Evolutionary conservation across 2,888 invertebrate species (phyloP).

Genomic region (Agriopis leucophaearia): DNA sequence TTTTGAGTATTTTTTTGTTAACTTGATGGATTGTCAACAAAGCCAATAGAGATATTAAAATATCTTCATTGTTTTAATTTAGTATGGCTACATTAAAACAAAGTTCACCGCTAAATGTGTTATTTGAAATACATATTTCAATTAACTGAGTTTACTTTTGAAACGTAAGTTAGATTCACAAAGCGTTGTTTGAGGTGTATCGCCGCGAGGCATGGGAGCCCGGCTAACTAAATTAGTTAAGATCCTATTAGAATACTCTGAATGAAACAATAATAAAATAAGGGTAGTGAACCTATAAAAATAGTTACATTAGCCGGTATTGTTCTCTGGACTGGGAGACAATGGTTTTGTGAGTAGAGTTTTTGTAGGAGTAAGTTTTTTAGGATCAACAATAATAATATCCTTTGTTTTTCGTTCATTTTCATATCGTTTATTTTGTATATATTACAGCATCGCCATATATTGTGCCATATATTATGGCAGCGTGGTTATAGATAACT

Average conservation of each 20-base stretch:
- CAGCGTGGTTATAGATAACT: too few relatives aligned
- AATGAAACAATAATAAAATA: constrained; percentile 57
- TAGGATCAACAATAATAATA: too few relatives aligned
- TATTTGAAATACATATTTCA: constrained; percentile 80
- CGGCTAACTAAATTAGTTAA: constrained; percentile 64
- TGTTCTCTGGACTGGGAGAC: constrained; percentile 8
- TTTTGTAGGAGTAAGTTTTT: too few relatives aligned
- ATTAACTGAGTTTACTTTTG: constrained; percentile 78
- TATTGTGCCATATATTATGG: too few relatives aligned
- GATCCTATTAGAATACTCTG: constrained; percentile 55
- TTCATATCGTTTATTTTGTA: too few relatives aligned
- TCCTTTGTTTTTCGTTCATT: too few relatives aligned
- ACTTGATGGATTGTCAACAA: too few relatives aligned
- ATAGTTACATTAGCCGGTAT: constrained; percentile 45
- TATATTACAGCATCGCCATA: too few relatives aligned
- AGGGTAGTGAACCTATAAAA: constrained; percentile 52
- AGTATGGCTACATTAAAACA: constrained; percentile 17
- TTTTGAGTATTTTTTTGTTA: too few relatives aligned
- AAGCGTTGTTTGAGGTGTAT: constrained; percentile 72
- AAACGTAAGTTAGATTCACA: constrained; percentile 77
- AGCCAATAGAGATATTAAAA: too few relatives aligned
- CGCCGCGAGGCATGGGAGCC: constrained; percentile 63
- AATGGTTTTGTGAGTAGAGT: neutral
- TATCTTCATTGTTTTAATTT: neutral
- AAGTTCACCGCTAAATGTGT: constrained; percentile 56